These are phyloP conservation scores for Zaprionus kolodkinae DNA, from an alignment of 1,140 invertebrate species.

Conservation along the genomic window DNA sequence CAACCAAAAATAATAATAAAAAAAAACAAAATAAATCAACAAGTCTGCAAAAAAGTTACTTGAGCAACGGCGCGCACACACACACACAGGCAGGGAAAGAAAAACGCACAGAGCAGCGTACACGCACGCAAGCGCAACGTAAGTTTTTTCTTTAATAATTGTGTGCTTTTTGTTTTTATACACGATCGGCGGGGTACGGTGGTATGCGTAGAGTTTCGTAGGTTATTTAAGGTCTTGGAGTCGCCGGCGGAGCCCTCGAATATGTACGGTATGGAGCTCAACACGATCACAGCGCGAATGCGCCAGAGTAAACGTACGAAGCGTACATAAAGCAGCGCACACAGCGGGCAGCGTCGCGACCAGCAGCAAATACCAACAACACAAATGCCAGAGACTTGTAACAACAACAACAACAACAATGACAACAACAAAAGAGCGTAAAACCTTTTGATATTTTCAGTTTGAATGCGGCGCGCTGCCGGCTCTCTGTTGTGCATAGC, in stretches of 20 bases:
- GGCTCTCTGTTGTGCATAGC: slow-evolving; percentile 60
- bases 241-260: slow-evolving; percentile 47
- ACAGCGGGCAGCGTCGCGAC: slow-evolving; percentile 28
- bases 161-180: neutral
- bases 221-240: slow-evolving; percentile 15
- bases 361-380: slow-evolving; percentile 43
- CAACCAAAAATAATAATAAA: slow-evolving; percentile 12
- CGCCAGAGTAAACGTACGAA: slow-evolving; percentile 52
- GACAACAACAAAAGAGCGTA: slow-evolving; percentile 32
- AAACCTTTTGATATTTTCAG: slow-evolving; percentile 37
- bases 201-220: slow-evolving; percentile 22
- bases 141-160: slow-evolving; percentile 4
- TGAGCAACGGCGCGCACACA: neutral
- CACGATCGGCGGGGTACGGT: neutral
- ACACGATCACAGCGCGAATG: slow-evolving; percentile 73
- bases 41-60: slow-evolving; percentile 20
- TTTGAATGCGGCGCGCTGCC: slow-evolving; percentile 42
- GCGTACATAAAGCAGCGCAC: slow-evolving; percentile 48
- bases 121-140: slow-evolving; percentile 49
- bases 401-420: slow-evolving; percentile 46
- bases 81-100: slow-evolving; percentile 13
- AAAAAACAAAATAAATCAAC: slow-evolving; percentile 5
- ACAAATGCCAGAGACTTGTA: slow-evolving; percentile 40
- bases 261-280: slow-evolving; percentile 57
- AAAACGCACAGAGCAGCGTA: neutral